Base-by-base conservation (phyloP, 2,888 invertebrate genomes). In the Andricus curvator region DNA sequence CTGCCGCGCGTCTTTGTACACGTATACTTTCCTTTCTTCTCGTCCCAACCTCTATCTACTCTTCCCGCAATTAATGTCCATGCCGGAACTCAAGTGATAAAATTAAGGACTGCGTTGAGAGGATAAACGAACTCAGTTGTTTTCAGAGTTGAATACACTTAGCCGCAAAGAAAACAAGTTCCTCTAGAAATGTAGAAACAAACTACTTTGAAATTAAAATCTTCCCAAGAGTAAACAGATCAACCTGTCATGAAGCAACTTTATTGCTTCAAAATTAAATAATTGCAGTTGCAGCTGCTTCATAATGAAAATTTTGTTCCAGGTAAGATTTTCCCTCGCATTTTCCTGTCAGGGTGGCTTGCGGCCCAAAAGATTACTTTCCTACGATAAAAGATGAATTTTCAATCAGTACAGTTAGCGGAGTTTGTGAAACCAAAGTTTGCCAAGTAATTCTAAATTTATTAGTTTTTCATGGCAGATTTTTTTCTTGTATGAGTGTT, bases 51-150 rank as follows among this genome's bases (percentile, higher is more conserved):
- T 20, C 74, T 51, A 56, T 20, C 74, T 51, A 56, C 51, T 74
- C 74, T 56, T 74, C 29, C n/a, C 33, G 56, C 56, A 74, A 74
- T 74, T 74, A 56, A 74, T 74, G 74, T 74, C 56, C 25, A 56
- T 74, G n/a, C 74, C 33, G 74, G 56, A 74, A 74, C 56, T 74
- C 74, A 33, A 74, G 74, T 74, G 74, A 74, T 74, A 74, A 74
- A 74, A 74, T 74, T 74, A 74, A 74, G 33, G 74, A 56, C 51
- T 74, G 74, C 74, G 74, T 56, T 74, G 74, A 74, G 56, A 56
- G 56, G 74, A 74, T 74, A 74, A 56, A 56, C 70, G 70, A 48
- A 74, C 56, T 74, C 56, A 29, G 33, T 74, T 74, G 74, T 74
- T 56, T 70, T 51, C n/a, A 48, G n/a, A n/a, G n/a, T 74, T 74